These are phyloP conservation scores for Lepidurus apus DNA, from an alignment of 1,140 invertebrate genomes.

Conservation along the genomic window DNA sequence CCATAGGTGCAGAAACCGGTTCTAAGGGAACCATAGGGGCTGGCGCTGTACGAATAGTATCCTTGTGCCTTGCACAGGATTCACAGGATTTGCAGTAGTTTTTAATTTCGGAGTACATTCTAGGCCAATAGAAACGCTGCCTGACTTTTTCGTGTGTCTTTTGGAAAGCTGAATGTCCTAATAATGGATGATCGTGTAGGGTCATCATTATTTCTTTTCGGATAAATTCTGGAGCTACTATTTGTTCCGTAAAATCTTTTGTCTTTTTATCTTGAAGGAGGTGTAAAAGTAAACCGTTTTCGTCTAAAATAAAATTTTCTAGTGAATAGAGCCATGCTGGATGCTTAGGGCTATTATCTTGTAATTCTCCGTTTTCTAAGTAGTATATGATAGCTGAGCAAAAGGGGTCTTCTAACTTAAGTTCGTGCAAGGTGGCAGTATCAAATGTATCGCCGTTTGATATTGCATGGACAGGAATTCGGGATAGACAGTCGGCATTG, in stretches of 20 bases:
- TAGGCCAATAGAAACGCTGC: background rate
- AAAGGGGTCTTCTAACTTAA: background rate
- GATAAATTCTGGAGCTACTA: background rate
- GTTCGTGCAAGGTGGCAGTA: background rate
- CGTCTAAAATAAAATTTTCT: background rate
- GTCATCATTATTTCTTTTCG: background rate
- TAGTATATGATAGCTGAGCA: background rate
- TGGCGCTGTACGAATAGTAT: background rate
- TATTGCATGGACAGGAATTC: background rate
- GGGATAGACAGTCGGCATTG: background rate
- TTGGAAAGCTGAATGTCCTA: background rate
- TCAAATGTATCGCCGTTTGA: background rate
- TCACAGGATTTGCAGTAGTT: background rate
- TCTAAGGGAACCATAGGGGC: conserved; percentile 1
- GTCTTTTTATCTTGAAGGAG: background rate
- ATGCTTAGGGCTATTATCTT: background rate
- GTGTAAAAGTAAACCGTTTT: background rate
- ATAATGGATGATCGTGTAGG: background rate
- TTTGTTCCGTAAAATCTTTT: background rate
- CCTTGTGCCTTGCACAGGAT: background rate
- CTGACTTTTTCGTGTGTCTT: background rate
- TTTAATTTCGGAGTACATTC: background rate
- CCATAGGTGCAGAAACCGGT: background rate
- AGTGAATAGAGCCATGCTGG: background rate
- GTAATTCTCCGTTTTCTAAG: too few species aligned